phyloP scores from a whole-genome alignment of 2,888 invertebrate genomes.

The Vanessa cardui region DNA sequence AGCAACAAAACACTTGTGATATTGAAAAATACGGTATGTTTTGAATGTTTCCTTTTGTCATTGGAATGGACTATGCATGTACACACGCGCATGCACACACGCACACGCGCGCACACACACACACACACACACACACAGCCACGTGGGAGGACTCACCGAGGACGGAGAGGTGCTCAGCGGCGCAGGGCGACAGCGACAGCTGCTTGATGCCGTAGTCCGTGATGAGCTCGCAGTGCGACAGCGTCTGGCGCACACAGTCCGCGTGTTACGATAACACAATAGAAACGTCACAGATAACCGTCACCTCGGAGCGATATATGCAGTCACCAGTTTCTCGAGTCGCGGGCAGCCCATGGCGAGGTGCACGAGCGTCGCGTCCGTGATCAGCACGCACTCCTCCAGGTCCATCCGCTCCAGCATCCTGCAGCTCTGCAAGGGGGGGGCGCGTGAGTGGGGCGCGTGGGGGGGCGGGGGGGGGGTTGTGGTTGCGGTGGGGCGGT shows the following conservation, averaged over 20 bases:
- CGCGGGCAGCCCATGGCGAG: slow-evolving; percentile 97
- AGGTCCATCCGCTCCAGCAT: slow-evolving; percentile 98
- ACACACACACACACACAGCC: background rate
- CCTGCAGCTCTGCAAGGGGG: slow-evolving; percentile 89
- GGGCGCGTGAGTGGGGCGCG: no score
- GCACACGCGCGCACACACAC: background rate
- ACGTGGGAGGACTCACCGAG: slow-evolving; percentile 80
- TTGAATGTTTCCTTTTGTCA: no score
- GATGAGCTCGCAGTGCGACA: slow-evolving; percentile 99
- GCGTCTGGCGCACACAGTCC: slow-evolving; percentile 87
- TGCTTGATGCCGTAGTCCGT: slow-evolving; percentile 99
- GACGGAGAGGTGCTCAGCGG: slow-evolving; percentile 95
- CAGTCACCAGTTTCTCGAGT: slow-evolving; percentile 93
- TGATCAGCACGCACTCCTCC: slow-evolving; percentile 98
- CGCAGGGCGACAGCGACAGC: slow-evolving; percentile 95
- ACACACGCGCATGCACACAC: no score
- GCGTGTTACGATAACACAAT: no score
- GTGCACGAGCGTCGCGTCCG: slow-evolving; percentile 96
- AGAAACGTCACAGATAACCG: background rate
- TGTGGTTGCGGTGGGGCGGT: no score
- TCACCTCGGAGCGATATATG: no score
- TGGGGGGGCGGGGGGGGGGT: no score
- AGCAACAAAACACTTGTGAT: no score
- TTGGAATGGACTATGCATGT: no score
- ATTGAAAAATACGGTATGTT: no score